Conservation (phyloP, 1,140 invertebrate species). For the Achatina immaculata region DNA sequence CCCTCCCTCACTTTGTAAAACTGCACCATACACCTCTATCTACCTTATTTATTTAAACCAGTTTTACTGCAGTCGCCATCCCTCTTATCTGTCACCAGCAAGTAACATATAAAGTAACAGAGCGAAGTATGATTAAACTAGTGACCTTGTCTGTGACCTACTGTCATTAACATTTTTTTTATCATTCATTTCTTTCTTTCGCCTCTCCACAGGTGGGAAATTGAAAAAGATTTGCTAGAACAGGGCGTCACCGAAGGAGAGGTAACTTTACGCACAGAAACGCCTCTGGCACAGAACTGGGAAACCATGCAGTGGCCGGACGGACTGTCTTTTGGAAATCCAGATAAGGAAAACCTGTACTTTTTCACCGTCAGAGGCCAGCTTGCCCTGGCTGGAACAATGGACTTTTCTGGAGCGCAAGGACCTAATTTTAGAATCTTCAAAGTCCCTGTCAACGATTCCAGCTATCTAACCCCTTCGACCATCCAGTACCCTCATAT, state of each 20-base stretch:
- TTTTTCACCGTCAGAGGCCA: neutral
- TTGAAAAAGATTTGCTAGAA: neutral
- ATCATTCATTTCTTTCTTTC: too few relatives aligned
- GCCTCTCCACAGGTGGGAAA: neutral
- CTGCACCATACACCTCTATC: too few relatives aligned
- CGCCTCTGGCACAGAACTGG: neutral
- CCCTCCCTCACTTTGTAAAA: too few relatives aligned
- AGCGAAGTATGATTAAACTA: too few relatives aligned
- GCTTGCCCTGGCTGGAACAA: neutral
- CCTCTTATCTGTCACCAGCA: too few relatives aligned
- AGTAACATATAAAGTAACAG: too few relatives aligned
- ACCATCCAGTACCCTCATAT: neutral
- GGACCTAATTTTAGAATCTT: neutral
- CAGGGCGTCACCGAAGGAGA: slow-evolving; percentile 5
- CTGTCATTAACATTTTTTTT: too few relatives aligned
- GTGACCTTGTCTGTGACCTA: too few relatives aligned
- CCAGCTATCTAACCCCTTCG: neutral
- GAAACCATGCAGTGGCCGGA: slow-evolving; percentile 13
- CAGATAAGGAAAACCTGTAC: neutral
- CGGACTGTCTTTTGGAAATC: too few relatives aligned
- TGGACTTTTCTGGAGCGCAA: neutral
- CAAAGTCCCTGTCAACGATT: neutral
- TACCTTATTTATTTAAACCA: too few relatives aligned
- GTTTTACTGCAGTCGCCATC: too few relatives aligned
- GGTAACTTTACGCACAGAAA: neutral